A percentile compares a stretch with the other conserved stretches of the same genome.
Evolutionary conservation across 2,113 vertebrate species (phyloP).

Genomic region (Hymenochirus boettgeri): DNA sequence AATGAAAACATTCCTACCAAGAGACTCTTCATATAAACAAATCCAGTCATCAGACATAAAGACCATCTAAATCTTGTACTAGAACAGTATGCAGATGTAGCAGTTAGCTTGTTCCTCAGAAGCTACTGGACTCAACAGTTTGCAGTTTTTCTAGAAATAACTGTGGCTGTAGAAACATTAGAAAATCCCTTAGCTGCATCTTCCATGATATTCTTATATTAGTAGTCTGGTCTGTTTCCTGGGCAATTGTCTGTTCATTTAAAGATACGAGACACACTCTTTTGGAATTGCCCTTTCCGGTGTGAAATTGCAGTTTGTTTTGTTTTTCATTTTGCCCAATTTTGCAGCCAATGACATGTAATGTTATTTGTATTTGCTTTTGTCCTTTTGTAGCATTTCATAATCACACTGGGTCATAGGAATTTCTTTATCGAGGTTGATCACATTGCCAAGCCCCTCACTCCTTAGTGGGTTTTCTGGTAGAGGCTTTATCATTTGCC

Average conservation of each 20-base stretch:
- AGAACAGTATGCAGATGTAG: background rate
- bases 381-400: conserved; percentile 45
- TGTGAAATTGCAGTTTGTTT: conserved; percentile 42
- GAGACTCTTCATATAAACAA: conserved; percentile 69
- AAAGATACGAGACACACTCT: conserved; percentile 9
- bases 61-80: conserved; percentile 38
- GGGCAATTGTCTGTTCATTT: background rate
- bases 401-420: conserved; percentile 44
- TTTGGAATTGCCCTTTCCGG: conserved; percentile 1
- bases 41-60: conserved; percentile 64
- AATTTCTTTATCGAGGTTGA: background rate
- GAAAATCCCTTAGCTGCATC: background rate
- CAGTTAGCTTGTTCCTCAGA: background rate
- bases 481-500: conserved; percentile 11
- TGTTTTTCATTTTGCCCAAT: conserved; percentile 68
- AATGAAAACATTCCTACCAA: conserved; percentile 77
- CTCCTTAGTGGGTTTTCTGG: background rate
- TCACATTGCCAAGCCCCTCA: background rate
- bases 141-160: background rate
- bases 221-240: background rate
- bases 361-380: conserved; percentile 32
- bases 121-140: background rate
- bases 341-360: conserved; percentile 74
- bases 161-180: background rate
- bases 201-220: too few relatives aligned